Conservation (phyloP, 1,140 invertebrate species). For the Diabrotica virgifera region DNA sequence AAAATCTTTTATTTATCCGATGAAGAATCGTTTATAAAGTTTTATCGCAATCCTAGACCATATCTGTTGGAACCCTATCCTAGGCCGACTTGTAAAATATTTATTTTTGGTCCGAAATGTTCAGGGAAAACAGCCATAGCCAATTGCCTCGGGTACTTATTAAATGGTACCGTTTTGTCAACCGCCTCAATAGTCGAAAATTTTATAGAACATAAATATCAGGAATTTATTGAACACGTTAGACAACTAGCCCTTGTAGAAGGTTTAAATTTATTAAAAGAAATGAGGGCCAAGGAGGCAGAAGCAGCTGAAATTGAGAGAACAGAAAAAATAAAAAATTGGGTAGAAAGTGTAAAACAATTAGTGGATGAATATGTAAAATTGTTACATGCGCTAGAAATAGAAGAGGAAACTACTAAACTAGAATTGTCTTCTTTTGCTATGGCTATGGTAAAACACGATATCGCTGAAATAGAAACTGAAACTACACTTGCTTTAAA, state of each 20-base stretch:
- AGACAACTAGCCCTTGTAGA: slow-evolving; percentile 47
- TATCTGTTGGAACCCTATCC: slow-evolving; percentile 50
- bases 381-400: slow-evolving; percentile 17
- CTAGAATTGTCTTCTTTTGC: slow-evolving; percentile 37
- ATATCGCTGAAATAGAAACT: slow-evolving; percentile 24
- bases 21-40: slow-evolving; percentile 47
- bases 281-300: slow-evolving; percentile 20
- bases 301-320: slow-evolving; percentile 22
- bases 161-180: slow-evolving; percentile 42
- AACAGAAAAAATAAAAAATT: slow-evolving; percentile 29
- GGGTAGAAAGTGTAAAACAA: slow-evolving; percentile 18
- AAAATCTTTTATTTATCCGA: slow-evolving; percentile 57
- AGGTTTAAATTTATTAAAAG: slow-evolving; percentile 26
- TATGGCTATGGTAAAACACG: slow-evolving; percentile 24
- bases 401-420: slow-evolving; percentile 22
- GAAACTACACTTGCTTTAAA: slow-evolving; percentile 24
- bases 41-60: slow-evolving; percentile 58
- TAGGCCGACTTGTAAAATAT: slow-evolving; percentile 46
- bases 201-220: slow-evolving; percentile 39
- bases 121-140: slow-evolving; percentile 48
- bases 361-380: slow-evolving; percentile 19
- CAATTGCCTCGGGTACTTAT: slow-evolving; percentile 40
- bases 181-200: slow-evolving; percentile 43
- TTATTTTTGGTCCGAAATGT: slow-evolving; percentile 48
- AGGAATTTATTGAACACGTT: slow-evolving; percentile 45